phyloP scores from a whole-genome alignment of 1,140 invertebrate species.

The Zaprionus ghesquierei region DNA sequence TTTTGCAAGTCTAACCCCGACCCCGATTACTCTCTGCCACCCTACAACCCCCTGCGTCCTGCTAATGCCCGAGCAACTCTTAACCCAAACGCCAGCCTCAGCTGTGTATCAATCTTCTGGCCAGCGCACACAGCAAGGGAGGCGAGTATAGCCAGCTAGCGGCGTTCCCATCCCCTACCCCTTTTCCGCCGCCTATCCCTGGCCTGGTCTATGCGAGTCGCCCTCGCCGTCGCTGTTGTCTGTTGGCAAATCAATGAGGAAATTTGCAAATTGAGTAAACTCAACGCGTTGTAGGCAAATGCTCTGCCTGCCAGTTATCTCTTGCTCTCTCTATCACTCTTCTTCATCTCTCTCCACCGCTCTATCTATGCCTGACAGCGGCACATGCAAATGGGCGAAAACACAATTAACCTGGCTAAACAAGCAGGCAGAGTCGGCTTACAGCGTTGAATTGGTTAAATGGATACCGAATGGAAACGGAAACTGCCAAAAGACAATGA shows the following conservation, averaged over 20 bases:
- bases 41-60: not conserved
- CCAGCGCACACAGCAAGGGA: not conserved
- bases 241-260: conserved; percentile 68
- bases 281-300: conserved; percentile 44
- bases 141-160: conserved; percentile 6
- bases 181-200: not conserved
- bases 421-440: conserved; percentile 11
- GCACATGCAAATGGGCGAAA: conserved; percentile 37
- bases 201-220: not conserved
- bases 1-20: conserved; percentile 42
- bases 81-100: not conserved
- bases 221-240: conserved; percentile 33
- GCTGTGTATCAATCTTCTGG: conserved; percentile 29
- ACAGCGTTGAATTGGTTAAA: not conserved
- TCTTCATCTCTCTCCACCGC: not conserved
- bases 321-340: not conserved
- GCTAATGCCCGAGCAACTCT: not conserved
- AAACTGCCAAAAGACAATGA: conserved; percentile 11
- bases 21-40: too few relatives aligned
- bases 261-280: conserved; percentile 71
- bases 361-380: not conserved
- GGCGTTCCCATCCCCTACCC: not conserved
- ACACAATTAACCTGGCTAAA: conserved; percentile 29
- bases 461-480: conserved; percentile 17
- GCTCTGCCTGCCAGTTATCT: not conserved